Percentiles rank a stretch among this genome's conserved stretches.
Evolutionary conservation across 2,113 vertebrate species (phyloP).

Genomic region (Oreochromis aureus): DNA sequence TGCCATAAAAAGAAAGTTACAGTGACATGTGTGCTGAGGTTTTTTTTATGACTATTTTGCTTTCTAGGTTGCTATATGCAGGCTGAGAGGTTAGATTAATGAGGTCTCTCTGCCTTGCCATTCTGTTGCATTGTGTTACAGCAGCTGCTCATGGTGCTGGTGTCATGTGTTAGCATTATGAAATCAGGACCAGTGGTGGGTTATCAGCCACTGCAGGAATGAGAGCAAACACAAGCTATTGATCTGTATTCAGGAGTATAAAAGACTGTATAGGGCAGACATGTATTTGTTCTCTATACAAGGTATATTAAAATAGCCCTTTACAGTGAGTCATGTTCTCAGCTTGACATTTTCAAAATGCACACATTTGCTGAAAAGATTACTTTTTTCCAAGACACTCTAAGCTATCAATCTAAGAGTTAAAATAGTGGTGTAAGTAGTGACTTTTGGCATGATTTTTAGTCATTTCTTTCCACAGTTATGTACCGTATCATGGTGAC

Average conservation of each 20-base stretch:
- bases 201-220: constrained; percentile 56
- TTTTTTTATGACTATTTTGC: neutral
- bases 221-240: constrained; percentile 22
- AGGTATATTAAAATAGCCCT: constrained; percentile 22
- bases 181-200: constrained; percentile 44
- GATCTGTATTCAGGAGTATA: constrained; percentile 18
- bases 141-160: constrained; percentile 46
- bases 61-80: constrained; percentile 28
- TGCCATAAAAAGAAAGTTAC: constrained; percentile 15
- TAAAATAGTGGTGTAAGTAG: neutral
- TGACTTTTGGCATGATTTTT: neutral
- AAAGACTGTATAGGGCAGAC: constrained; percentile 6
- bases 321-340: constrained; percentile 17
- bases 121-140: constrained; percentile 69
- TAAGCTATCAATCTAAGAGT: neutral
- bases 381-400: neutral
- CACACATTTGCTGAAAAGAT: neutral
- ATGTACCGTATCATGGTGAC: neutral
- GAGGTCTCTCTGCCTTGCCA: constrained; percentile 43
- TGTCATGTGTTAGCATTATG: constrained; percentile 63
- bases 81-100: constrained; percentile 57
- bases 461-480: neutral
- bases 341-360: constrained; percentile 20
- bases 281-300: neutral
- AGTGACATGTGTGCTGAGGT: neutral